Conservation (phyloP, 2,888 invertebrate genomes). For the Ashinkailepas kermadecensis region DNA sequence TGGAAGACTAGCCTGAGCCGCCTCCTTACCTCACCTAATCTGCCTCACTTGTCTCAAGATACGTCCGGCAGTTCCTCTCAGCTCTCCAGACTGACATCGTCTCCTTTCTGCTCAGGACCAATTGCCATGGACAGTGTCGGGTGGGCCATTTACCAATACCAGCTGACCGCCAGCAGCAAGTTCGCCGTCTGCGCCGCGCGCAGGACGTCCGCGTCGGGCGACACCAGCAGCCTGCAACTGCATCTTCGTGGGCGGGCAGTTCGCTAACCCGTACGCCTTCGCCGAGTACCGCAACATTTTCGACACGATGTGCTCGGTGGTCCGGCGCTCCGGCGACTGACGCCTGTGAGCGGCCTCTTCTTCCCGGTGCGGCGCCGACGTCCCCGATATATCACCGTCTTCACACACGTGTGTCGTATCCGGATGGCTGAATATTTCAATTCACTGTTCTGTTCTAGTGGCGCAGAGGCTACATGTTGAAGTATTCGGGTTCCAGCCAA, state of each 20-base stretch:
- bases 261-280: constrained; percentile 2
- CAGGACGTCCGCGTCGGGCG: neutral
- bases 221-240: neutral
- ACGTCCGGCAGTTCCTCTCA: too few relatives aligned
- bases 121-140: neutral
- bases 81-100: too few relatives aligned
- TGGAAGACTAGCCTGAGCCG: too few relatives aligned
- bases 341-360: neutral
- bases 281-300: constrained; percentile 18
- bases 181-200: neutral
- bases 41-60: too few relatives aligned
- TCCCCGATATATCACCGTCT: too few relatives aligned
- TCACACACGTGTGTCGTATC: too few relatives aligned
- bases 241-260: neutral
- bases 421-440: too few relatives aligned
- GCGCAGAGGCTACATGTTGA: too few relatives aligned
- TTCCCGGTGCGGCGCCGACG: neutral
- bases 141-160: neutral
- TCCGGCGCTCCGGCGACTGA: neutral
- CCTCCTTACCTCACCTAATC: too few relatives aligned
- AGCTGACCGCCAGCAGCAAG: neutral
- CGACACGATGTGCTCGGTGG: constrained; percentile 1
- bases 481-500: too few relatives aligned
- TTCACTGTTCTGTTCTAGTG: too few relatives aligned
- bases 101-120: neutral